Evolutionary conservation across 2,113 vertebrate genomes (phyloP).

Genomic region (Platycercus adscitus): DNA sequence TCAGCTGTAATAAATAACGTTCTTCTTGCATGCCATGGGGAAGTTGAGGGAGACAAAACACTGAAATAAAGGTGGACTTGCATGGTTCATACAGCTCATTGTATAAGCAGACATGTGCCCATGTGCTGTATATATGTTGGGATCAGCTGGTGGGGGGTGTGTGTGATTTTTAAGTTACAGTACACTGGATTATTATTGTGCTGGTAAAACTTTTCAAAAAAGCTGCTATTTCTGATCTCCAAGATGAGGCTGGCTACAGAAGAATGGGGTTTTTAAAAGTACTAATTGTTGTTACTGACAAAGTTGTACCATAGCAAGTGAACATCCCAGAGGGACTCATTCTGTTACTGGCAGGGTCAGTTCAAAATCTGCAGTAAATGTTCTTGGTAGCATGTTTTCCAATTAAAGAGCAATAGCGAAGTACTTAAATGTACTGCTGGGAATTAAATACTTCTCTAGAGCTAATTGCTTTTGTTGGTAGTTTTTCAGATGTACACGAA

Average conservation of each 20-base stretch:
- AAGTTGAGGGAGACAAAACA: not conserved
- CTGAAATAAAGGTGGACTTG: not conserved
- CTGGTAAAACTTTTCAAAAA: not conserved
- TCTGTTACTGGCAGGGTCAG: not conserved
- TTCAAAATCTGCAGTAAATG: not conserved
- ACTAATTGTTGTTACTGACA: not conserved
- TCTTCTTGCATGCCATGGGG: not conserved
- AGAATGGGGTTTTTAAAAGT: not conserved
- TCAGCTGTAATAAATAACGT: not conserved
- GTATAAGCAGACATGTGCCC: rapidly evolving
- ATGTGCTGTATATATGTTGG: not conserved
- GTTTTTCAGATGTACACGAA: not conserved
- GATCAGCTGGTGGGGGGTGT: not conserved
- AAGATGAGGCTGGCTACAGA: not conserved
- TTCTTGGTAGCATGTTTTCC: not conserved
- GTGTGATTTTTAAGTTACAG: not conserved
- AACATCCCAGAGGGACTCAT: not conserved
- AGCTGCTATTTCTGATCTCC: not conserved
- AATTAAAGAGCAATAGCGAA: constrained; percentile 10
- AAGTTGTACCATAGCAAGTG: not conserved
- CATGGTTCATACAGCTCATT: not conserved
- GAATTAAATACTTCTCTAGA: constrained; percentile 7
- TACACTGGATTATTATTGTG: not conserved
- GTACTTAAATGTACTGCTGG: not conserved
- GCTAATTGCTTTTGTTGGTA: constrained; percentile 13